phyloP scores from a whole-genome alignment of 2,113 vertebrate genomes.

The Microcebus murinus region DNA sequence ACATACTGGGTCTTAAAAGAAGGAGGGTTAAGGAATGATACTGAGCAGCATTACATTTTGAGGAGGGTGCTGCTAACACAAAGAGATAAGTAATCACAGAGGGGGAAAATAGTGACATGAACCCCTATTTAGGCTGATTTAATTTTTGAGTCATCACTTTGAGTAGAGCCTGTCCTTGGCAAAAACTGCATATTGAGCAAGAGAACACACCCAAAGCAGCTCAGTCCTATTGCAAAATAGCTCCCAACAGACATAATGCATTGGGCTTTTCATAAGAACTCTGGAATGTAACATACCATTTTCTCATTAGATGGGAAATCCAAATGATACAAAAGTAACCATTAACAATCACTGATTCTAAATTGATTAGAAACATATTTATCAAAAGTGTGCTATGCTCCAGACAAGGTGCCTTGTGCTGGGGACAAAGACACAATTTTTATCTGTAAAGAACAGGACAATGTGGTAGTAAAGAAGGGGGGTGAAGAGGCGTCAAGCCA shows the following conservation, averaged over 20 bases:
- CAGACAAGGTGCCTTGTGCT: neutral
- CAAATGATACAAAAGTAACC: conserved; percentile 30
- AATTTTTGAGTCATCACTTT: conserved; percentile 53
- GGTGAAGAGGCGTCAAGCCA: neutral
- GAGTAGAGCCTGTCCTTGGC: conserved; percentile 57
- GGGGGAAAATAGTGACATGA: neutral
- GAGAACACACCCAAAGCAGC: conserved; percentile 40
- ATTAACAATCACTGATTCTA: neutral
- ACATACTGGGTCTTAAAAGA: neutral
- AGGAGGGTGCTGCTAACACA: neutral
- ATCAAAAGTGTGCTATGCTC: neutral
- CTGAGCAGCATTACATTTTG: neutral
- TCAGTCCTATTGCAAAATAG: conserved; percentile 21
- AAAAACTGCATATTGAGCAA: conserved; percentile 61
- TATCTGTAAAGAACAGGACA: neutral
- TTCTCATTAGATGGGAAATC: conserved; percentile 40
- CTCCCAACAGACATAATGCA: neutral
- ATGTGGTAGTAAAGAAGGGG: neutral
- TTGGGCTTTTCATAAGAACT: conserved; percentile 23
- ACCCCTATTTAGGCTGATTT: neutral
- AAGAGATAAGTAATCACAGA: neutral
- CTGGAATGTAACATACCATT: neutral
- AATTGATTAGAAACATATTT: conserved; percentile 18
- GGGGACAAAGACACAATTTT: neutral
- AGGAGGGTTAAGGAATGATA: neutral